A percentile compares a stretch with the other conserved stretches of the same genome.
These are phyloP conservation scores for Alcedo quadribrachys DNA, from an alignment of 2,797 vertebrate species.

Conservation along the genomic window DNA sequence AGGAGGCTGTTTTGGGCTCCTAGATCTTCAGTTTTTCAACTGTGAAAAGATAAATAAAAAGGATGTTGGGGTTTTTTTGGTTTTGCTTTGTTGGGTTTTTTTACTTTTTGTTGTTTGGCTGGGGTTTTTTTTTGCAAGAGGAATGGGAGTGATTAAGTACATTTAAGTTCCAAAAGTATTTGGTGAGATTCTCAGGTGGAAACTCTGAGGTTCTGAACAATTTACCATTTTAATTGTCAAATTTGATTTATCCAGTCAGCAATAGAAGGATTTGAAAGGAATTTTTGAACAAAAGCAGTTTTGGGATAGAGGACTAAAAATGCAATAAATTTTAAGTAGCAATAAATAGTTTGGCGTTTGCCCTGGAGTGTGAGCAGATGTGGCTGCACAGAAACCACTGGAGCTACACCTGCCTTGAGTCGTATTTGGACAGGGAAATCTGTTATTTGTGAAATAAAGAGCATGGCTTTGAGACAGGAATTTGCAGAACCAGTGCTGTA, in stretches of 20 bases:
- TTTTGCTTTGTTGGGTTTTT: too few species aligned
- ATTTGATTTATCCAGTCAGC: conserved; percentile 47
- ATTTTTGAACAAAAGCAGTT: conserved; percentile 51
- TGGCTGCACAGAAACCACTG: conserved; percentile 33
- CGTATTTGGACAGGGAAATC: not conserved
- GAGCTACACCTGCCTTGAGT: conserved; percentile 49
- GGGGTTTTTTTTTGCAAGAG: not conserved
- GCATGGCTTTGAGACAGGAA: not conserved
- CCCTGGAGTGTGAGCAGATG: conserved; percentile 47
- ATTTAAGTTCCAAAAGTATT: not conserved
- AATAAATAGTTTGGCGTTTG: conserved; percentile 46
- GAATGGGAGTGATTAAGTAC: not conserved
- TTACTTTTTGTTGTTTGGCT: too few species aligned
- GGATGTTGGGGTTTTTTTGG: not conserved
- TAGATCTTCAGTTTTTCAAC: not conserved
- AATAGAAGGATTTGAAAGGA: conserved; percentile 44
- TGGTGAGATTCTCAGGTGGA: conserved; percentile 35
- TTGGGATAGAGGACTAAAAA: not conserved
- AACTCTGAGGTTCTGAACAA: not conserved
- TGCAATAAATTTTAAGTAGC: conserved; percentile 58
- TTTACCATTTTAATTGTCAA: conserved; percentile 46
- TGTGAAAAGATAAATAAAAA: not conserved
- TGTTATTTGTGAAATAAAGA: conserved; percentile 3
- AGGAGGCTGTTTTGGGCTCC: not conserved
- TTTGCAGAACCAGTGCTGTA: rapidly evolving